phyloP scores from a whole-genome alignment of 2,113 vertebrate genomes.

The Glaucomys volans region DNA sequence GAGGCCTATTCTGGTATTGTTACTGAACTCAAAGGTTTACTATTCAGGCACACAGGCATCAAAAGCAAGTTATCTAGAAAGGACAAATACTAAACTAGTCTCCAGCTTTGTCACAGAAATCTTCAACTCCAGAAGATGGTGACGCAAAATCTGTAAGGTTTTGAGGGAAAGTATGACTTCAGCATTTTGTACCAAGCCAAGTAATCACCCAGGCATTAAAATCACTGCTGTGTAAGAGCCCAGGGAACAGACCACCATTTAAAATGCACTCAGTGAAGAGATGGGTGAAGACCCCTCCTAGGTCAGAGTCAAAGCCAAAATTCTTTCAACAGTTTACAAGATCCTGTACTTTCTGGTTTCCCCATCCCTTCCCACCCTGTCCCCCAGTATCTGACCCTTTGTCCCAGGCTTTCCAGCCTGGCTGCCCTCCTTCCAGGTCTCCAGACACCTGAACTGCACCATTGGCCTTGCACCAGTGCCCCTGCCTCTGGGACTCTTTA shows the following conservation, averaged over 20 bases:
- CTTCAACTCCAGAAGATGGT: background rate
- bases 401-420: background rate
- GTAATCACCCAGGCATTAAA: background rate
- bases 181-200: background rate
- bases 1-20: background rate
- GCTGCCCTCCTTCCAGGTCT: background rate
- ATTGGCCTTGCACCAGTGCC: background rate
- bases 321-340: background rate
- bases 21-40: background rate
- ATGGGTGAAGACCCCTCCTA: background rate
- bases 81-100: background rate
- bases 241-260: background rate
- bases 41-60: background rate
- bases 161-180: background rate
- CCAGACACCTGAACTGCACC: too few species aligned
- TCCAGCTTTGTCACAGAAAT: background rate
- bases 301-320: background rate
- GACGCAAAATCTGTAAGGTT: background rate
- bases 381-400: background rate
- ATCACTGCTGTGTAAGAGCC: background rate
- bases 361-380: background rate
- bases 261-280: background rate
- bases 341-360: background rate
- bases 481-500: background rate
- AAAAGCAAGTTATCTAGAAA: constrained; percentile 9